Evolutionary conservation across 2,113 vertebrate genomes (phyloP).

Genomic region (Cinclus mexicanus): DNA sequence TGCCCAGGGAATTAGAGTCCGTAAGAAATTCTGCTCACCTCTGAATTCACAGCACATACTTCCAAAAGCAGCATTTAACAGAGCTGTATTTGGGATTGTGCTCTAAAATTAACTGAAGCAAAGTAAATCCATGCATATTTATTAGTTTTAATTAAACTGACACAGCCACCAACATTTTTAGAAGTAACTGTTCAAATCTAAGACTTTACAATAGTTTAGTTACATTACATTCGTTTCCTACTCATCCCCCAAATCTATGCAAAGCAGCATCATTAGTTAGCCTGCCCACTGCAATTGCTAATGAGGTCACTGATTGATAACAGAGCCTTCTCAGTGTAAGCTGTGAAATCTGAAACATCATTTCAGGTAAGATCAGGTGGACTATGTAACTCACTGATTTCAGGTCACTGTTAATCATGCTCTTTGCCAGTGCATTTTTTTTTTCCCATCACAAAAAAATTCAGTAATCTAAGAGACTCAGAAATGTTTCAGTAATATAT

Average conservation of each 20-base stretch:
- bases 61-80: background rate
- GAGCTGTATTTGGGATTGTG: background rate
- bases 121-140: background rate
- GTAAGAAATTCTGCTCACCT: background rate
- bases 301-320: constrained; percentile 10
- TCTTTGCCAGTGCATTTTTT: background rate
- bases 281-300: background rate
- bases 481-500: background rate
- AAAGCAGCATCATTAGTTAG: constrained; percentile 7
- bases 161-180: background rate
- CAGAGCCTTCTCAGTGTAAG: background rate
- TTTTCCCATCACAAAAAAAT: background rate
- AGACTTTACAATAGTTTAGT: background rate
- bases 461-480: background rate
- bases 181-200: background rate
- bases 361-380: background rate
- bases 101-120: background rate
- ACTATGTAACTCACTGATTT: background rate
- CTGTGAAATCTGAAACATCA: background rate
- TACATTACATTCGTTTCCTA: background rate
- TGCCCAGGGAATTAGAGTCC: background rate
- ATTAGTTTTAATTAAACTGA: constrained; percentile 8
- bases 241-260: background rate
- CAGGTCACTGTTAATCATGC: background rate
- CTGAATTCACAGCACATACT: background rate